These are phyloP conservation scores for Lethrus apterus DNA, from an alignment of 1,140 invertebrate genomes.

Conservation along the genomic window DNA sequence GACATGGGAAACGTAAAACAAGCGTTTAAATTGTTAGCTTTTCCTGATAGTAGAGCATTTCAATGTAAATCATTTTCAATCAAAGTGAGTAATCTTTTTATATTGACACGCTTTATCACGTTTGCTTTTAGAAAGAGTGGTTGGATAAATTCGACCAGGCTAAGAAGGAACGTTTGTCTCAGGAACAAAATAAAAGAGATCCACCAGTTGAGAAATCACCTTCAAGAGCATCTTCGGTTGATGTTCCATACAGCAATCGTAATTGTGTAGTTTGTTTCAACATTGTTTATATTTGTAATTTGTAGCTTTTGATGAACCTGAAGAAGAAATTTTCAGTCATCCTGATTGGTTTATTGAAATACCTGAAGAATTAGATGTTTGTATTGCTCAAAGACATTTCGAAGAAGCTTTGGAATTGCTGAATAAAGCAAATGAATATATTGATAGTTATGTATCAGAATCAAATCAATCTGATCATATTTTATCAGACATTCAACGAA, in stretches of 20 bases:
- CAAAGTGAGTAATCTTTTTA: conserved; percentile 50
- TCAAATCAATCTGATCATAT: conserved; percentile 40
- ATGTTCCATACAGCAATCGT: conserved; percentile 40
- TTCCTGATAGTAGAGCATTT: conserved; percentile 88
- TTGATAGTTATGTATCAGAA: conserved; percentile 40
- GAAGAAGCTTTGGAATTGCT: conserved; percentile 88
- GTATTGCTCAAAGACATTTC: conserved; percentile 95
- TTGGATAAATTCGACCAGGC: conserved; percentile 87
- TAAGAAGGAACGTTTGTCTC: conserved; percentile 73
- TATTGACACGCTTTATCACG: not conserved
- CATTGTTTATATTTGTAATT: not conserved
- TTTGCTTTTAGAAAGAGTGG: conserved; percentile 73
- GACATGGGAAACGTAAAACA: conserved; percentile 86
- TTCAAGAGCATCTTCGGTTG: conserved; percentile 41
- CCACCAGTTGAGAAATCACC: conserved; percentile 40
- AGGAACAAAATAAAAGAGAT: conserved; percentile 55
- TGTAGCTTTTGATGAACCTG: conserved; percentile 44
- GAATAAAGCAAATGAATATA: conserved; percentile 60
- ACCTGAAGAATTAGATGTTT: conserved; percentile 92
- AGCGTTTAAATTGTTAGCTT: conserved; percentile 89
- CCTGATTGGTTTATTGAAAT: conserved; percentile 90
- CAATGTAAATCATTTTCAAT: conserved; percentile 78
- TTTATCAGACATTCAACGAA: conserved; percentile 41
- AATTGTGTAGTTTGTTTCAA: not conserved
- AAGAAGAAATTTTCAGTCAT: conserved; percentile 48